Percentiles rank a stretch among this genome's conserved stretches.
These are phyloP conservation scores for Solea senegalensis DNA, from an alignment of 2,113 vertebrate genomes.

Conservation along the genomic window DNA sequence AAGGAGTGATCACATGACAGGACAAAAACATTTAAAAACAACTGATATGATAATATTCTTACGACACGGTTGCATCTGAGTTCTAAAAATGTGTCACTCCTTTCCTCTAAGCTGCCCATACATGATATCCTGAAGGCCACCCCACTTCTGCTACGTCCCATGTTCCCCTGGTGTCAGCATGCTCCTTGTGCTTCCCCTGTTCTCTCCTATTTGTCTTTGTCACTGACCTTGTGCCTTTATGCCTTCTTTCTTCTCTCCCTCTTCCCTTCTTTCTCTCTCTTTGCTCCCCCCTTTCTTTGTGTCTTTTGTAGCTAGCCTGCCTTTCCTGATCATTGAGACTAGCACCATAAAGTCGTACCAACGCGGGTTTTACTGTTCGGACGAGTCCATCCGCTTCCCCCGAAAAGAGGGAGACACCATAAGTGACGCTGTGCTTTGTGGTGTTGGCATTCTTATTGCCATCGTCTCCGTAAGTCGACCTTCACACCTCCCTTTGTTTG, in stretches of 20 bases:
- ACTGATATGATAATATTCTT: neutral
- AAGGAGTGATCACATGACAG: conserved; percentile 15
- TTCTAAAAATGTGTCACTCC: conserved; percentile 36
- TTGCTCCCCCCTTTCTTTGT: conserved; percentile 52
- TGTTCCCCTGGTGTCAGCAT: conserved; percentile 63
- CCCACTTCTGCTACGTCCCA: conserved; percentile 55
- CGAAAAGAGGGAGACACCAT: conserved; percentile 95
- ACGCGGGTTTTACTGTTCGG: conserved; percentile 84
- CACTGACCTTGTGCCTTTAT: conserved; percentile 69
- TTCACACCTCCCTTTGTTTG: conserved; percentile 55
- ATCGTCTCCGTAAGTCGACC: conserved; percentile 91
- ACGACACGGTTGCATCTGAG: neutral
- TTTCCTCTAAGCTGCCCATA: conserved; percentile 24
- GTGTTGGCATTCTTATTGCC: conserved; percentile 95
- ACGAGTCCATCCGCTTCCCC: conserved; percentile 96
- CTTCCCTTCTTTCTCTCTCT: conserved; percentile 31
- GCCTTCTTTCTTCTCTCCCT: conserved; percentile 66
- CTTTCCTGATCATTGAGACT: conserved; percentile 98
- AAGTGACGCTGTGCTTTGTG: conserved; percentile 94
- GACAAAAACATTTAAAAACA: neutral
- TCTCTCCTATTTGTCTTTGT: conserved; percentile 75
- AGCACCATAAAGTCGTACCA: conserved; percentile 96
- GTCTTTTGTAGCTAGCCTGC: conserved; percentile 89
- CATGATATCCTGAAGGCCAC: conserved; percentile 38
- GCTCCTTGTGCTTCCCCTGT: conserved; percentile 67